Base-by-base conservation (phyloP, 2,113 vertebrate genomes). In the Chrysemys picta region DNA sequence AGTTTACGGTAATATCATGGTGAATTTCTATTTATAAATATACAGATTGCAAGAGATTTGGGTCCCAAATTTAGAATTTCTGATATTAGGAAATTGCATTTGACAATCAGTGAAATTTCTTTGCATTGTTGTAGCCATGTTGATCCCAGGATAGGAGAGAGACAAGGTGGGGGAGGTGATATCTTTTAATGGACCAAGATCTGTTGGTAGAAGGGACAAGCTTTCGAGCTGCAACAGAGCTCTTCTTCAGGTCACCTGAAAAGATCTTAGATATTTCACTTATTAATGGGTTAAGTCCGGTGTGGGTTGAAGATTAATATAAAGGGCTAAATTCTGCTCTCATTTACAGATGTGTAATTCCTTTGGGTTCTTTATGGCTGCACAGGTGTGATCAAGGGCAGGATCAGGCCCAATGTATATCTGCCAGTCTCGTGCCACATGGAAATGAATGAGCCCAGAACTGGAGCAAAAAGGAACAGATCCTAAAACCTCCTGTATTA, bases 1-100 rank as follows among this genome's bases (percentile, higher is more conserved):
- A 69, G 80, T 82, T 22, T 95, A 38, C 62, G 22, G 90, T 62
- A 91, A 94, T 79, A 54, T 72, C 1, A 3, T 84, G 49, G 53
- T 50, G 93, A 65, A 42, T 10, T 69, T 72, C n/a, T 38, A 38
- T 72, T 24, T 27, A 29, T 47, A 78, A 78, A 47, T 45, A 27
- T 45, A 47, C 6, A 78, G 11, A 24, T 47, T 47, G 22, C 24
- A 45, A 78, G 22, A 27, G 38, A 27, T 72, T 54, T 38, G 57
- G 16, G 38, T 91, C 83, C 35, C 53, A 92, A 57, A 38, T 65
- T 19, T 75, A 82, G 62, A 84, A 21, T 85, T 87, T 56, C 21
- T 80, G n/a, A 57, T 89, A 45, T 5, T 49, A 62, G 91, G 88
- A 89, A 6, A 4, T n/a, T 1, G 0, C 80, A 11, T 83, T 81